Conservation (phyloP, 2,113 vertebrate genomes). For the Phalacrocorax pelagicus region DNA sequence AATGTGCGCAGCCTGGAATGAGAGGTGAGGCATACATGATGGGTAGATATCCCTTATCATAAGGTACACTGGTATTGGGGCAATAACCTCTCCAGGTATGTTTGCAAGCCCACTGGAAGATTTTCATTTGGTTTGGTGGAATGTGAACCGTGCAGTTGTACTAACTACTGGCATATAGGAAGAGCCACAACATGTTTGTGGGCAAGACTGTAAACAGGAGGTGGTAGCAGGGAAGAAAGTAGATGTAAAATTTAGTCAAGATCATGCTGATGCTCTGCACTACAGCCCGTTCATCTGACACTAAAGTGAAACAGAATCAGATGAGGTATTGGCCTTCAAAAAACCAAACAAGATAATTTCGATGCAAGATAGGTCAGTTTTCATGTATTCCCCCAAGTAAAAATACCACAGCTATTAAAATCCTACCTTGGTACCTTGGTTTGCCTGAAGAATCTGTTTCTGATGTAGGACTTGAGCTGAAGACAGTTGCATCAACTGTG, state of each 20-base stretch:
- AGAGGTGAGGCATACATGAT: neutral
- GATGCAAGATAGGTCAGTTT: neutral
- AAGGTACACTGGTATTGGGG: neutral
- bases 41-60: neutral
- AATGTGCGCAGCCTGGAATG: neutral
- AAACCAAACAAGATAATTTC: neutral
- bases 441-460: conserved; percentile 90
- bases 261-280: neutral
- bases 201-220: neutral
- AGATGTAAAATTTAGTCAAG: neutral
- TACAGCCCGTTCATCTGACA: neutral
- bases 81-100: neutral
- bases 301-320: neutral
- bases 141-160: neutral
- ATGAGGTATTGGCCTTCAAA: neutral
- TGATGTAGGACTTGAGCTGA: conserved; percentile 87
- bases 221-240: neutral
- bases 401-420: neutral
- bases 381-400: neutral
- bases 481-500: conserved; percentile 84
- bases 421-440: conserved; percentile 87
- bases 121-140: neutral
- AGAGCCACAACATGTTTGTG: neutral
- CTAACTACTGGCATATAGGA: neutral
- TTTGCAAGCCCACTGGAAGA: neutral